A percentile compares a stretch with the other conserved stretches of the same genome.
These are phyloP conservation scores for Panurus biarmicus DNA, from an alignment of 2,113 vertebrate species.

Conservation along the genomic window DNA sequence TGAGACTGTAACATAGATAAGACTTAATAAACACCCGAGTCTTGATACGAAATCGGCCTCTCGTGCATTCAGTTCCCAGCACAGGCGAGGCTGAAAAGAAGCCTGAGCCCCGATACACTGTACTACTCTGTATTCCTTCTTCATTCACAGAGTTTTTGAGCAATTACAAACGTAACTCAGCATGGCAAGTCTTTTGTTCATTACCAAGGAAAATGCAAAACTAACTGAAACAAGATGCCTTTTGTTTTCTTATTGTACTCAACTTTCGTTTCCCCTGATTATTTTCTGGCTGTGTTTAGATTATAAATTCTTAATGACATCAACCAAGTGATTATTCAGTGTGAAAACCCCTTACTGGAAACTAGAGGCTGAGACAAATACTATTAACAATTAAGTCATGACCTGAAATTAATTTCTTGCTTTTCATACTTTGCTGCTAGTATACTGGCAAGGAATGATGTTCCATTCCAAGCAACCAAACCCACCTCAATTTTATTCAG, in stretches of 20 bases:
- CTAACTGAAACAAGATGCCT: background rate
- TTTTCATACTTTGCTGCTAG: background rate
- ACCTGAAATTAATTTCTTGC: background rate
- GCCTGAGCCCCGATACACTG: background rate
- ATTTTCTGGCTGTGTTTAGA: background rate
- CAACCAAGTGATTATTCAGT: background rate
- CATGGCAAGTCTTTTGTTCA: background rate
- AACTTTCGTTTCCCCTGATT: background rate
- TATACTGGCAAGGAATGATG: background rate
- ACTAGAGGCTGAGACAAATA: background rate
- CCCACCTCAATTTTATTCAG: background rate
- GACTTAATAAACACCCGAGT: too few relatives aligned
- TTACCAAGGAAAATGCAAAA: background rate
- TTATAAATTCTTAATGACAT: background rate
- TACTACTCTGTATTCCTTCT: background rate
- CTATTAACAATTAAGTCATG: background rate
- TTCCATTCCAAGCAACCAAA: background rate
- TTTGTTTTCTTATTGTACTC: background rate
- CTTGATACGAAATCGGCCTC: too few relatives aligned
- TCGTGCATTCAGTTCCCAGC: too few relatives aligned
- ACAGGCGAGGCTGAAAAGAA: too few relatives aligned
- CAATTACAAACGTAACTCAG: background rate
- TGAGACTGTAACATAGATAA: too few relatives aligned
- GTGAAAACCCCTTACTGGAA: background rate
- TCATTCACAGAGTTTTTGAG: background rate